Percentiles rank a stretch among this genome's conserved stretches.
Conservation (phyloP, 1,140 invertebrate species). For the Bombyx mori region ASM3026992v2 NC_085131.1:10519001-10519500, state of each 20-base stretch:
- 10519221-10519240: background rate
- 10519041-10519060: too few species aligned
- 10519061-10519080: too few species aligned
- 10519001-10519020: too few species aligned
- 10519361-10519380: conserved; percentile 65
- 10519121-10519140: too few species aligned
- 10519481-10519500: background rate
- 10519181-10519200: background rate
- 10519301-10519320: conserved; percentile 43
- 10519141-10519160: too few species aligned
- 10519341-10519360: conserved; percentile 61
- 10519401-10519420: conserved; percentile 35
- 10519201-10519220: background rate
- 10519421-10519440: conserved; percentile 20
- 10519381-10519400: conserved; percentile 49
- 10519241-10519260: background rate
- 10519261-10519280: conserved; percentile 4
- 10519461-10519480: background rate
- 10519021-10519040: too few species aligned
- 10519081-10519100: too few species aligned
- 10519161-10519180: background rate
- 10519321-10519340: conserved; percentile 51
- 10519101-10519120: too few species aligned
- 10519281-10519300: conserved; percentile 20
- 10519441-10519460: conserved; percentile 1